Percentiles rank a stretch among this genome's conserved stretches.
Evolutionary conservation across 2,797 vertebrate genomes (phyloP).

Genomic region (Otolemur crassicaudatus): DNA sequence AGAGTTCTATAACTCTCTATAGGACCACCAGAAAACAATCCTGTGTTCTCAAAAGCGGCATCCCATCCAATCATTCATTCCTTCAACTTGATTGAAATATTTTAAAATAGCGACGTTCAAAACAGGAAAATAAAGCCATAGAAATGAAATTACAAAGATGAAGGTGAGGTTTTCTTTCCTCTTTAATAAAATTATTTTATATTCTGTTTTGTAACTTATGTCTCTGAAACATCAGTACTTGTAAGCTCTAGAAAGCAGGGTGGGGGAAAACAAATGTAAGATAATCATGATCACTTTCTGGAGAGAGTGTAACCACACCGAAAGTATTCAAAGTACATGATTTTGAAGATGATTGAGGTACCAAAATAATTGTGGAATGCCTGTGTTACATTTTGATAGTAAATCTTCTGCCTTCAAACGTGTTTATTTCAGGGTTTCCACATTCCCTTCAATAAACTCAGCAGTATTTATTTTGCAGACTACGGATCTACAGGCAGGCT

Average conservation of each 20-base stretch:
- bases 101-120: conserved; percentile 34
- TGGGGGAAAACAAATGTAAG: not conserved
- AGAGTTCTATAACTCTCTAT: conserved; percentile 54
- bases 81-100: conserved; percentile 27
- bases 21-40: not conserved
- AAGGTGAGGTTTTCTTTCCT: not conserved
- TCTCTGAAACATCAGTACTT: conserved; percentile 17
- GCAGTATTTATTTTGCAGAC: conserved; percentile 20
- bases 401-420: conserved; percentile 45
- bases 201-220: not conserved
- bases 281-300: not conserved
- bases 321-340: not conserved
- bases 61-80: not conserved
- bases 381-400: not conserved
- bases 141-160: not conserved
- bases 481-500: not conserved
- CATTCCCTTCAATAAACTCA: conserved; percentile 41
- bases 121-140: not conserved
- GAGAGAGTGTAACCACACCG: not conserved
- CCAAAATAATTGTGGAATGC: conserved; percentile 31
- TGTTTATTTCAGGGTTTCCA: conserved; percentile 14
- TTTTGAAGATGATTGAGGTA: conserved; percentile 22
- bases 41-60: not conserved
- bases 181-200: not conserved
- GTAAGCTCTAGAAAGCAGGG: not conserved